Conservation (phyloP, 2,888 invertebrate species). For the Loripinus fragilis region DNA sequence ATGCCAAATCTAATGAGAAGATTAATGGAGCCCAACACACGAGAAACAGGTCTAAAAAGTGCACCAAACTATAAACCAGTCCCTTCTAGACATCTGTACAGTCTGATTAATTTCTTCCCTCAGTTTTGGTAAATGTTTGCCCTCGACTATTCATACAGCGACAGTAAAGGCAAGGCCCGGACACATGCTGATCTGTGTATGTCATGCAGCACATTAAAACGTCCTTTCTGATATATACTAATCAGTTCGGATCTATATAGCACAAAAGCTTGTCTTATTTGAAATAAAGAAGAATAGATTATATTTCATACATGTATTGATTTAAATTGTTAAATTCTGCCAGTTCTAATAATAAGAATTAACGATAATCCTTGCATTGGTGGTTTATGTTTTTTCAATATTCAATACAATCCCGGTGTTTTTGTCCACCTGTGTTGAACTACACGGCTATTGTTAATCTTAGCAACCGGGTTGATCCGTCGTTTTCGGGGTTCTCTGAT, state of each 20-base stretch:
- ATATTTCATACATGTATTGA: conserved; percentile 5
- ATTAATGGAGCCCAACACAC: too few relatives aligned
- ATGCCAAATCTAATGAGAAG: too few relatives aligned
- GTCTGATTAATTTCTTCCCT: too few relatives aligned
- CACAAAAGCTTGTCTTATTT: background rate
- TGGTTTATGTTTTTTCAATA: conserved; percentile 7
- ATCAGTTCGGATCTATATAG: background rate
- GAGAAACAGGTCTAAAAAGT: too few relatives aligned
- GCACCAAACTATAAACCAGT: too few relatives aligned
- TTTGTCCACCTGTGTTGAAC: conserved; percentile 37
- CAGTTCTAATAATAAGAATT: background rate
- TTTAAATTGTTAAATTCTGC: background rate
- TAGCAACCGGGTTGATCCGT: conserved; percentile 51
- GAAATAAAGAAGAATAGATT: conserved; percentile 3
- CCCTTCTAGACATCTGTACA: too few relatives aligned
- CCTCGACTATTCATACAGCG: too few relatives aligned
- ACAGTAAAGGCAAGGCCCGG: too few relatives aligned
- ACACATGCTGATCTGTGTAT: too few relatives aligned
- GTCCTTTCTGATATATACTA: too few relatives aligned
- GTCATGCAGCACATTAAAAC: too few relatives aligned
- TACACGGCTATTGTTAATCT: conserved; percentile 41
- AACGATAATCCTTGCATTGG: background rate
- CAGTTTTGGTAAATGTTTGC: too few relatives aligned
- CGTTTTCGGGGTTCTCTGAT: conserved; percentile 24
- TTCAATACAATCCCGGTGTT: conserved; percentile 39